Percentiles rank a stretch among this genome's conserved stretches.
phyloP scores from a whole-genome alignment of 2,113 vertebrate genomes.

The Oreocharis arfaki region DNA sequence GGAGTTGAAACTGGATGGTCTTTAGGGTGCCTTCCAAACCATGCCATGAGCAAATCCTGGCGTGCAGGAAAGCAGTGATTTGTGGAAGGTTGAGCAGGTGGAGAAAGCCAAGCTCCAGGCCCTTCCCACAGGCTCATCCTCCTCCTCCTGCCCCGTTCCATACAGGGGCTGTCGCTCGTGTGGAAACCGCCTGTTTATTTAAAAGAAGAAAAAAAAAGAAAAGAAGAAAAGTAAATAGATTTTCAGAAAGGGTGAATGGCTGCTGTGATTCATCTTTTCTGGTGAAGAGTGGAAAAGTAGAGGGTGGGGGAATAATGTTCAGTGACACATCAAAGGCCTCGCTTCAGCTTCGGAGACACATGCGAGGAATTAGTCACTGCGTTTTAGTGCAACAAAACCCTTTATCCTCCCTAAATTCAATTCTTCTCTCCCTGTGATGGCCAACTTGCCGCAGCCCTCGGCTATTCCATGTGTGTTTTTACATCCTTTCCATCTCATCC shows the following conservation, averaged over 20 bases:
- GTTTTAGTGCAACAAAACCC: background rate
- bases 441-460: rapidly evolving
- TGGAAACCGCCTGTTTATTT: background rate
- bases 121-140: background rate
- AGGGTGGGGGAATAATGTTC: conserved; percentile 21
- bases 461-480: background rate
- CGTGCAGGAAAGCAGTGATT: background rate
- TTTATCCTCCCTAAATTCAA: background rate
- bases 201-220: background rate
- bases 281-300: conserved; percentile 37
- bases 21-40: background rate
- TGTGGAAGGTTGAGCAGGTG: background rate
- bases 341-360: background rate
- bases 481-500: background rate
- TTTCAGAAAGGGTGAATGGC: conserved; percentile 18
- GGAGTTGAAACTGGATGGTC: rapidly evolving
- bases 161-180: rapidly evolving
- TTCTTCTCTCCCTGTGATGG: background rate
- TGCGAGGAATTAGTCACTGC: background rate
- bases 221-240: background rate
- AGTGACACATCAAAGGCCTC: conserved; percentile 46
- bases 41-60: background rate
- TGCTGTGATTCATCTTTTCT: conserved; percentile 58
- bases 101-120: background rate
- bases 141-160: rapidly evolving